Evolutionary conservation across 35 echinoderm and acorn worm genomes (phyloP).

Genomic region (Anneissia japonica): DNA sequence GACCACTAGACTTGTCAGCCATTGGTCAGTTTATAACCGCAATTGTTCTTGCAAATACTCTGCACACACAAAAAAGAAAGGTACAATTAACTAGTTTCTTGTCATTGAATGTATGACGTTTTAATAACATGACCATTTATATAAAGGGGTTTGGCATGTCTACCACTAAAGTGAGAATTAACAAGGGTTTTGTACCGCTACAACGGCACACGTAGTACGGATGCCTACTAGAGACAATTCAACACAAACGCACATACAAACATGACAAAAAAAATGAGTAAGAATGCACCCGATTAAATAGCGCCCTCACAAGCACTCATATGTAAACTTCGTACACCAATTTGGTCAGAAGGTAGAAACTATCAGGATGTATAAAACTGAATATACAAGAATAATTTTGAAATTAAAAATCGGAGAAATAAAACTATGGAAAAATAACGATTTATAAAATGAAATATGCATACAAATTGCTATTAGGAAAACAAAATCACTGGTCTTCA

Average conservation of each 20-base stretch:
- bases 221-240: not conserved
- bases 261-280: not conserved
- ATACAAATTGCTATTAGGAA: not conserved
- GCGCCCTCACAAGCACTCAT: not conserved
- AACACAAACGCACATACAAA: not conserved
- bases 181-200: not conserved
- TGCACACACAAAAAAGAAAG: not conserved
- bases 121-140: not conserved
- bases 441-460: conserved; percentile 2
- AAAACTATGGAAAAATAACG: not conserved
- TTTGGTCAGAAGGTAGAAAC: not conserved
- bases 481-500: not conserved
- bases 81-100: not conserved
- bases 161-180: not conserved
- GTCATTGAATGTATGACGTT: not conserved
- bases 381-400: not conserved
- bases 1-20: too few relatives aligned
- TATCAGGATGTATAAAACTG: not conserved
- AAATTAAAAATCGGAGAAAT: not conserved
- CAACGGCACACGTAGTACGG: not conserved
- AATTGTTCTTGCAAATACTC: too few relatives aligned
- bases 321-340: not conserved
- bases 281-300: not conserved
- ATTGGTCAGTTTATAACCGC: too few relatives aligned
- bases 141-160: not conserved